Evolutionary conservation across 2,888 invertebrate genomes (phyloP).

Genomic region (Pocota personata): DNA sequence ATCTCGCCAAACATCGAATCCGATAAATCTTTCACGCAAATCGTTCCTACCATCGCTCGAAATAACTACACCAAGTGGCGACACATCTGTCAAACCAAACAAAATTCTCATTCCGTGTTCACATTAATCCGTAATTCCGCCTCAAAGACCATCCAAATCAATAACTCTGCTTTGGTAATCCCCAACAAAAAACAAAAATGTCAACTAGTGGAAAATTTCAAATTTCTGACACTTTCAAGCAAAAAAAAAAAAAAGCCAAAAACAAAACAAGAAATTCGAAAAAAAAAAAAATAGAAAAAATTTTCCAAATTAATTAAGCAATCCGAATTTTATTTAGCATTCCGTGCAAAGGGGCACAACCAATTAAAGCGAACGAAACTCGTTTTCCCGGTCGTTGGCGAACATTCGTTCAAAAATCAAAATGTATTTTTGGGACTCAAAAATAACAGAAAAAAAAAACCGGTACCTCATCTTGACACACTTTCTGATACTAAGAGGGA

Average conservation of each 20-base stretch:
- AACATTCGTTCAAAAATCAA: not conserved
- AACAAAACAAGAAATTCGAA: not conserved
- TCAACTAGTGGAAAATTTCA: conserved; percentile 25
- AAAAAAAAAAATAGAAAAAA: conserved; percentile 15
- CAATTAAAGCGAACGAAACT: conserved; percentile 30
- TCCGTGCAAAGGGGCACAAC: conserved; percentile 16
- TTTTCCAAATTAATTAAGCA: conserved; percentile 48
- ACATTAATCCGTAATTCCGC: conserved; percentile 19
- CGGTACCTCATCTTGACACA: conserved; percentile 44
- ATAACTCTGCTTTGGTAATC: conserved; percentile 30
- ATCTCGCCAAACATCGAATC: not conserved
- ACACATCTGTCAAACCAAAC: conserved; percentile 50
- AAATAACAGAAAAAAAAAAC: conserved; percentile 7
- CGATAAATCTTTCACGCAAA: conserved; percentile 16
- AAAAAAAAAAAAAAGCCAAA: conserved; percentile 1
- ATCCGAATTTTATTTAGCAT: conserved; percentile 45
- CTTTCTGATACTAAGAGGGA: conserved; percentile 4
- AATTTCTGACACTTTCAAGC: conserved; percentile 42
- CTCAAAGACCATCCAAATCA: conserved; percentile 11
- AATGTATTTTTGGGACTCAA: conserved; percentile 35
- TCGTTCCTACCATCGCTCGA: not conserved
- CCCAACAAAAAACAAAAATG: conserved; percentile 7
- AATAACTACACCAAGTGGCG: conserved; percentile 27
- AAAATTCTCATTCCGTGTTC: conserved; percentile 29
- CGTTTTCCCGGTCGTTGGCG: not conserved